Evolutionary conservation across 2,113 vertebrate genomes (phyloP).

Genomic region (Eidolon helvum): DNA sequence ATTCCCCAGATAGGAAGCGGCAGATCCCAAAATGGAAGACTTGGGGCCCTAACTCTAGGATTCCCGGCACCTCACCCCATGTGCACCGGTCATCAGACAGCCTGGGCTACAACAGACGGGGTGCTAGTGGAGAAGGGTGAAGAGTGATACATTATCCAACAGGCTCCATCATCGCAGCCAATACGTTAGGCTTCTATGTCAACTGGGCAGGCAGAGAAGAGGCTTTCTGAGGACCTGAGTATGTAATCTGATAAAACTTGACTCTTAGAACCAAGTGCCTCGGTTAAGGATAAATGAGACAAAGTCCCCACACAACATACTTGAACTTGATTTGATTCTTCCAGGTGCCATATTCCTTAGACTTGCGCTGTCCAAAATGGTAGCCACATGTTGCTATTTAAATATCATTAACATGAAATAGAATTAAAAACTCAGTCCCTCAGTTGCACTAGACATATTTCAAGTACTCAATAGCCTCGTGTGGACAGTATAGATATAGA

Average conservation of each 20-base stretch:
- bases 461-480: background rate
- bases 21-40: background rate
- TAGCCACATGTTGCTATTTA: background rate
- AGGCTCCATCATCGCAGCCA: fast-evolving
- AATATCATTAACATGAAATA: background rate
- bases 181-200: background rate
- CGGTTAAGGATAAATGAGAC: background rate
- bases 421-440: background rate
- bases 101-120: background rate
- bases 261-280: background rate
- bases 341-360: background rate
- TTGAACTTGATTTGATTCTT: background rate
- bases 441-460: background rate
- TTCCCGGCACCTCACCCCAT: background rate
- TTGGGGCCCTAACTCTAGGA: background rate
- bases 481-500: background rate
- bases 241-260: background rate
- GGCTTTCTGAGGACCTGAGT: background rate
- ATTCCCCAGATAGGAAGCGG: background rate
- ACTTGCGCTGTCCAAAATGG: background rate
- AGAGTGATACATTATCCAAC: background rate
- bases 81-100: too few relatives aligned
- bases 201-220: background rate
- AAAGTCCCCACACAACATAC: background rate
- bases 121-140: background rate